Evolutionary conservation across 2,113 vertebrate genomes (phyloP).

Genomic region (Cyanistes caeruleus): DNA sequence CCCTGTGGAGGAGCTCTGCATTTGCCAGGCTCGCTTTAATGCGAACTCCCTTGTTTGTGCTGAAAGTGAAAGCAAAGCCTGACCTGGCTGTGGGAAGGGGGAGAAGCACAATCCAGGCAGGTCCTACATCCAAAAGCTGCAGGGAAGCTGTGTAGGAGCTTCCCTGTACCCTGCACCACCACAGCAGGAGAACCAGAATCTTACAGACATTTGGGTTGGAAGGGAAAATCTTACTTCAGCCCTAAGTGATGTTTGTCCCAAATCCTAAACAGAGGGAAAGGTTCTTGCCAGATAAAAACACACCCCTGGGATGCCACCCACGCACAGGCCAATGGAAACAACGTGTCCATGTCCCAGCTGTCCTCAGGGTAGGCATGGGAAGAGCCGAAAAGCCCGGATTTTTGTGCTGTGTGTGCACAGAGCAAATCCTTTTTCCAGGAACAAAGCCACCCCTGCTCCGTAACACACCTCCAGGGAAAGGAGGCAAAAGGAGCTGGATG

Average conservation of each 20-base stretch:
- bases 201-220: not conserved
- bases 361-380: not conserved
- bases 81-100: not conserved
- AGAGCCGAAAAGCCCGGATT: not conserved
- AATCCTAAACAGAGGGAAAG: not conserved
- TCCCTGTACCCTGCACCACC: not conserved
- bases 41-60: not conserved
- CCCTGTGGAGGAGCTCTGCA: not conserved
- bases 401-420: fast-evolving
- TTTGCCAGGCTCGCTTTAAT: not conserved
- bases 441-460: fast-evolving
- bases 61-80: not conserved
- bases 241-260: not conserved
- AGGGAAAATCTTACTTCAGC: not conserved
- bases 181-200: not conserved
- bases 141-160: fast-evolving
- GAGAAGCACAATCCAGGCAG: not conserved
- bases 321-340: not conserved
- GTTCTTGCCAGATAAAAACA: not conserved
- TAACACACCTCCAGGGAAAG: not conserved
- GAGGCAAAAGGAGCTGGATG: not conserved
- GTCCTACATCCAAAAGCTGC: not conserved
- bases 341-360: not conserved
- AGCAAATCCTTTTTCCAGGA: not conserved
- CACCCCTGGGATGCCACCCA: constrained; percentile 38